Base-by-base conservation (phyloP, 2,797 vertebrate species). In the Oreochromis grahami region DNA sequence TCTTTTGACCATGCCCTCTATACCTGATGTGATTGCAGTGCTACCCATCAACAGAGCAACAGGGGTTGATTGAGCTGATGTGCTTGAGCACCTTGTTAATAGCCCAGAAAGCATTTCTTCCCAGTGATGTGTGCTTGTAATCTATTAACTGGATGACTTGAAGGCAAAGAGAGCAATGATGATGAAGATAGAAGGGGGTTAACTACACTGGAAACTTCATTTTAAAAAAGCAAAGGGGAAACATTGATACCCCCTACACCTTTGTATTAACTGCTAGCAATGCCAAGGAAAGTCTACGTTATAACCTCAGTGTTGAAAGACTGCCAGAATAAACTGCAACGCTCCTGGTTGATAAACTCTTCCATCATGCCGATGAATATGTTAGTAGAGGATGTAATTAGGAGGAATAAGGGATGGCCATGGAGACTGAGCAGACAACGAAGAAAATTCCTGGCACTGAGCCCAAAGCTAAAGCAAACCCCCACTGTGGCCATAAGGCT, bases 11-110 rank as follows among this genome's bases (percentile, higher is more conserved):
- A 7, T 48, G 68, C 6, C 9, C 15, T 72, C 26, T 8, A 12
- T 2, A 72, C 21, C 24, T 45, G 43, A 72, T 48, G 41, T 7
- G 41, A 72, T 48, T 45, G 68, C 43, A 29, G 26, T 29, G 68
- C 43, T 72, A 19, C 10, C 15, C 24, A 48, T 72, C 15, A 48
- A 72, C 43, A 48, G 24, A 60, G 77, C 68, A 19, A 19, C 43
- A 48, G 43, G 70, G 77, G 48, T 7, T 56, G 36, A 78, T 78
- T 80, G 53, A 34, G 32, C 29, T 80, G 19, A 74, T 80, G 60
- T 77, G 83, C 80, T 74, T 21, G 72, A 83, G 72, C 80, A 83
- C 80, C 72, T 81, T 76, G 55, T 63, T 55, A 55, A 80, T 56
- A 81, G 34, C 81, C 63, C 2, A 10, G 68, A 72, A n/a, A 86